phyloP scores from a whole-genome alignment of 2,113 vertebrate species.

The Isurus oxyrinchus region DNA sequence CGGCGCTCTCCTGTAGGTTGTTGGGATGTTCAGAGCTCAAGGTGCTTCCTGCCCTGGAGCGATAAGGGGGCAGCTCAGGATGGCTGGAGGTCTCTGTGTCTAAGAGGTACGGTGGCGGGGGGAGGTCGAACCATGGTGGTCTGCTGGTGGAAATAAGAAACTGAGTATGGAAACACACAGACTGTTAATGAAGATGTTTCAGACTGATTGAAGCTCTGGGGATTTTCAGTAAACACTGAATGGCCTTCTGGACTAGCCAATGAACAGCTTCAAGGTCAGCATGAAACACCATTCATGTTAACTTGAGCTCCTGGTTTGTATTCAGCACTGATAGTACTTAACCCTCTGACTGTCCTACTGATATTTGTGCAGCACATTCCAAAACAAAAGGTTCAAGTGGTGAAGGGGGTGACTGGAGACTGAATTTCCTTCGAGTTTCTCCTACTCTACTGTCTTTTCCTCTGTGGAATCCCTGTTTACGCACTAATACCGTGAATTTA shows the following conservation, averaged over 20 bases:
- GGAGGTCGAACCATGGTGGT: constrained; percentile 93
- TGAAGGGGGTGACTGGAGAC: background rate
- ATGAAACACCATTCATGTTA: background rate
- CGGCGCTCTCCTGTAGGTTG: constrained; percentile 42
- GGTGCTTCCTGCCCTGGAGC: constrained; percentile 55
- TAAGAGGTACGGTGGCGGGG: constrained; percentile 78
- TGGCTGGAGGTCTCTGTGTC: constrained; percentile 62
- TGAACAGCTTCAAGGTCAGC: background rate
- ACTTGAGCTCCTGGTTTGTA: background rate
- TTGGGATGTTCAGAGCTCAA: constrained; percentile 47
- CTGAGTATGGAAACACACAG: background rate
- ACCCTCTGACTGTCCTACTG: background rate
- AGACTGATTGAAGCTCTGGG: background rate
- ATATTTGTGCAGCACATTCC: background rate
- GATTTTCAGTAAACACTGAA: background rate
- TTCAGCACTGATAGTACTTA: background rate
- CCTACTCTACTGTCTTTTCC: background rate
- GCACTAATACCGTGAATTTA: background rate
- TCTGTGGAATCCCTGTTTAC: background rate
- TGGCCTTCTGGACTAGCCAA: background rate
- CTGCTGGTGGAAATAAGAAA: constrained; percentile 54
- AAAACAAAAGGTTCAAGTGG: background rate
- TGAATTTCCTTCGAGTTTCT: background rate
- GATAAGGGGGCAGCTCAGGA: constrained; percentile 77
- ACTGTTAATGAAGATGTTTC: background rate